Evolutionary conservation across 2,113 vertebrate genomes (phyloP).

Genomic region (Lampris megalopsis): DNA sequence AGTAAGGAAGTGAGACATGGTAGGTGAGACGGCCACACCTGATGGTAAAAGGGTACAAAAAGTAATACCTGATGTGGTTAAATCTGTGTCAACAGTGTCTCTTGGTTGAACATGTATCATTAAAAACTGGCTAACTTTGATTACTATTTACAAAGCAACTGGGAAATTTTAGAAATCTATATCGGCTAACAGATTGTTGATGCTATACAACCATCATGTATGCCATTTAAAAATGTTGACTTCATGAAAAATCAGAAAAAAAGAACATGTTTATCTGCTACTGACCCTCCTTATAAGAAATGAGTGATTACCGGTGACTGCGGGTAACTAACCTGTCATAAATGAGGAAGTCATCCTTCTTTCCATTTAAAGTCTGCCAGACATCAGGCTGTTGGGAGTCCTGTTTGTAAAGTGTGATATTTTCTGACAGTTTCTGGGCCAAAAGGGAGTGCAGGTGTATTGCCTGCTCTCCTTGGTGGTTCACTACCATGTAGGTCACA

Average conservation of each 20-base stretch:
- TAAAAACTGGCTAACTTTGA: neutral
- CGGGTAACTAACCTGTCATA: conserved; percentile 90
- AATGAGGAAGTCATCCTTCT: conserved; percentile 92
- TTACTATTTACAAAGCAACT: neutral
- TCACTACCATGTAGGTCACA: conserved; percentile 89
- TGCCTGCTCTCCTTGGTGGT: conserved; percentile 85
- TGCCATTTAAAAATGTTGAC: too few species aligned
- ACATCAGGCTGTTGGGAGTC: conserved; percentile 84
- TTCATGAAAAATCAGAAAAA: too few species aligned
- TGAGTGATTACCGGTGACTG: too few species aligned
- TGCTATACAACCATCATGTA: too few species aligned
- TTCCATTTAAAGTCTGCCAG: conserved; percentile 88
- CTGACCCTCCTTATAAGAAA: too few species aligned
- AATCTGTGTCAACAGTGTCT: neutral
- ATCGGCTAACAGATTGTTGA: too few species aligned
- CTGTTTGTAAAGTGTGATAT: conserved; percentile 90
- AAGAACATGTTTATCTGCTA: too few species aligned
- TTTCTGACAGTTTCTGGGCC: conserved; percentile 79
- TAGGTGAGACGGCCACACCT: conserved; percentile 93
- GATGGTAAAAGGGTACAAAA: conserved; percentile 35
- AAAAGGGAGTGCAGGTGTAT: conserved; percentile 80
- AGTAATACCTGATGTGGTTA: neutral
- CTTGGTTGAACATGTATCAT: too few species aligned
- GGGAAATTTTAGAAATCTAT: too few species aligned
- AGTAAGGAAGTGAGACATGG: conserved; percentile 89